phyloP scores from a whole-genome alignment of 2,113 vertebrate species.

The Nanorana parkeri region DNA sequence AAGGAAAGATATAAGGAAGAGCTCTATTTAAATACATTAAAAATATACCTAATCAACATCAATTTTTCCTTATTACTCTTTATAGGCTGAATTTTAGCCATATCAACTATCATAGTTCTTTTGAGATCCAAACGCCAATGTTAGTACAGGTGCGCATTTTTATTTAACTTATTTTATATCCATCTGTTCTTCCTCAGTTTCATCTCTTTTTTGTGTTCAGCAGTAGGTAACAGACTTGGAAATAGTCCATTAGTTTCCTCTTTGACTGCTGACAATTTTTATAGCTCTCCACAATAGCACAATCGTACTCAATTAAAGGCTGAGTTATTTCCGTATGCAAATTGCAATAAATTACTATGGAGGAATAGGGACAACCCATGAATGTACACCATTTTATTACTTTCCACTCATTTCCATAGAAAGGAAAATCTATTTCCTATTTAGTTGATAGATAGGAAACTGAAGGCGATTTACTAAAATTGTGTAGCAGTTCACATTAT shows the following conservation, averaged over 20 bases:
- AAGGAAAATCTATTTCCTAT: too few relatives aligned
- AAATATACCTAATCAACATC: too few relatives aligned
- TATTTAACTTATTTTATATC: conserved; percentile 20
- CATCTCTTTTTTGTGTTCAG: conserved; percentile 21
- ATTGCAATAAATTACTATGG: conserved; percentile 4
- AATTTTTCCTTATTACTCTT: too few relatives aligned
- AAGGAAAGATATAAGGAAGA: too few relatives aligned
- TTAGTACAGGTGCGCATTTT: neutral
- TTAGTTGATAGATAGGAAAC: too few relatives aligned
- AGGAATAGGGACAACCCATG: conserved; percentile 42
- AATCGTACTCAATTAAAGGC: conserved; percentile 21
- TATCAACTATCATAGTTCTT: too few relatives aligned
- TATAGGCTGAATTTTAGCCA: too few relatives aligned
- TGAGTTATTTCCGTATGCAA: conserved; percentile 14
- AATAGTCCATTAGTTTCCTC: conserved; percentile 29
- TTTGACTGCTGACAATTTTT: conserved; percentile 38
- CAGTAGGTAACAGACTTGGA: conserved; percentile 25
- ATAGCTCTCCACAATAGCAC: conserved; percentile 26
- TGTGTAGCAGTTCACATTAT: too few relatives aligned
- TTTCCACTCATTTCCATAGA: neutral
- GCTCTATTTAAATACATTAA: too few relatives aligned
- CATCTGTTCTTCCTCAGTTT: conserved; percentile 33
- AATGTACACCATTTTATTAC: neutral
- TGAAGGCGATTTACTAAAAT: too few relatives aligned
- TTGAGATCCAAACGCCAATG: too few relatives aligned